Evolutionary conservation across 2,797 vertebrate species (phyloP).

Genomic region (Harpagifer antarcticus): DNA sequence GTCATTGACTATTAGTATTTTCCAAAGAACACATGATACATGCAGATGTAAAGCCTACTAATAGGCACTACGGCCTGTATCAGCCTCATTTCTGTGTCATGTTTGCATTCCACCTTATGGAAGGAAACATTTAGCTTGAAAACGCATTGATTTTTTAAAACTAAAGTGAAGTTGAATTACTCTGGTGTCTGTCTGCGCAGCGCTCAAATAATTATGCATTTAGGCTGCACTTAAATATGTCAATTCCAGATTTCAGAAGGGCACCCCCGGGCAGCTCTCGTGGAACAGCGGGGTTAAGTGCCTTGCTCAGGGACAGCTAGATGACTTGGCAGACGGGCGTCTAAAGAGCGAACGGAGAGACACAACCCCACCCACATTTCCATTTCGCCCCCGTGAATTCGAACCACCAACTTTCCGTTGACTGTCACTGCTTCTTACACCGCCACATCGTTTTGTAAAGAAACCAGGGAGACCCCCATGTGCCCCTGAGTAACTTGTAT

Average conservation of each 20-base stretch:
- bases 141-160: not conserved
- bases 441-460: constrained; percentile 1
- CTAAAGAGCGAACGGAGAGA: constrained; percentile 23
- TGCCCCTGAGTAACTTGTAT: constrained; percentile 53
- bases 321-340: constrained; percentile 21
- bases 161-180: not conserved
- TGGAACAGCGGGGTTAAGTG: constrained; percentile 31
- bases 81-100: not conserved
- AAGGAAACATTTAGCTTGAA: not conserved
- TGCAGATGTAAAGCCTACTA: too few relatives aligned
- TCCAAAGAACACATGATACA: not conserved
- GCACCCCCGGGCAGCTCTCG: not conserved
- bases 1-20: not conserved
- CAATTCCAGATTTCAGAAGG: not conserved
- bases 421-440: not conserved
- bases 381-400: constrained; percentile 8
- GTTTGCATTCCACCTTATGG: not conserved
- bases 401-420: constrained; percentile 26
- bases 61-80: accelerated
- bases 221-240: not conserved
- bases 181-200: not conserved
- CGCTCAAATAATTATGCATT: not conserved
- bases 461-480: constrained; percentile 56
- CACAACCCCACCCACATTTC: constrained; percentile 61
- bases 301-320: constrained; percentile 44